Evolutionary conservation across 2,888 invertebrate species (phyloP), one percentile per base, ranked within the genome.

Genomic region (Sericinus montela): DNA sequence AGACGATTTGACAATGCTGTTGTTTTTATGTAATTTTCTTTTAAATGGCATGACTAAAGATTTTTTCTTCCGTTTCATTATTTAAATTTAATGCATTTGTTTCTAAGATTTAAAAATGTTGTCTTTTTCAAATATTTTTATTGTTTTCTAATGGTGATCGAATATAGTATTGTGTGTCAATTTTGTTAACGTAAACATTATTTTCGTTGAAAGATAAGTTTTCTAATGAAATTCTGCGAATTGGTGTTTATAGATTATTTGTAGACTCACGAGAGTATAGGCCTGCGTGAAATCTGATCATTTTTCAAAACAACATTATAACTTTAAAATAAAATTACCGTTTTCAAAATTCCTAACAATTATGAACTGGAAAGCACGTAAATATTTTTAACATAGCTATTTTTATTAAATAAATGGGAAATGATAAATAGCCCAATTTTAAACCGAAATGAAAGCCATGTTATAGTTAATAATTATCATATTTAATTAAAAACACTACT

Each of bases 11-110:
- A 60, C 67, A 62, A 66, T 40, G 19, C 40, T 65, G 62, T 71
- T 63, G 44, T 51, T 63, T 65, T 70, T 80, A 71, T 72, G 68
- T 64, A 47, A 66, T 66, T 67, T 63, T 70, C 67, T 63, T 67
- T 59, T 64, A 59, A 59, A 59, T 63, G 19, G 19, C 60, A 57
- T 50, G 60, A 56, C 63, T 62, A 58, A 53, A 56, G 55, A 19
- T 65, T 70, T 71, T 52, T 14, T 10, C n/a, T 16, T 40, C n/a
- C 39, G 19, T 30, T 40, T 38, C 43, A 44, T 48, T 29, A 8
- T n/a, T 9, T 42, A 14, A 37, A 15, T 28, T 28, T 3, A 15
- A 35, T 14, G 32, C 15, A 4, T 38, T 42, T 42, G 42, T 37
- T 42, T 37, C 11, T 29, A 38, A 23, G 16, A 35, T 16, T 32